These are phyloP conservation scores for Heterodera schachtii DNA, from an alignment of 1,140 invertebrate species.

Conservation along the genomic window DNA sequence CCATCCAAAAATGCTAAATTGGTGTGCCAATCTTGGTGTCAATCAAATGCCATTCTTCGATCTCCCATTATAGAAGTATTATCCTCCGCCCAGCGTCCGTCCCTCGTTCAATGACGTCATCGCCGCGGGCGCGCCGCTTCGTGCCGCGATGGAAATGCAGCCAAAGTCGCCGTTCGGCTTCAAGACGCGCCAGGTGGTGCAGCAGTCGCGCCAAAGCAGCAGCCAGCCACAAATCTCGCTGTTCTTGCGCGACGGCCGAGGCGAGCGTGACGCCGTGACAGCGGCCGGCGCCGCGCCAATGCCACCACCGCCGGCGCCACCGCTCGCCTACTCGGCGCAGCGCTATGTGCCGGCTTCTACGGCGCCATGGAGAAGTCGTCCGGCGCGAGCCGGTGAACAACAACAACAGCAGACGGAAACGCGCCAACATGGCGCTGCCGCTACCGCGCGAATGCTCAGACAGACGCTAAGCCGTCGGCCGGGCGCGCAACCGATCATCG, in stretches of 20 bases:
- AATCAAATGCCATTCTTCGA: background rate
- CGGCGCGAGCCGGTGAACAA: no score
- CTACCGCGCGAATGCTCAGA: background rate
- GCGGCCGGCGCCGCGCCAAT: background rate
- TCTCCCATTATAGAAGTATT: background rate
- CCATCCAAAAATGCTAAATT: background rate
- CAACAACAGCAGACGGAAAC: background rate
- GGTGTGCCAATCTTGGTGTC: background rate
- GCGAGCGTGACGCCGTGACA: background rate
- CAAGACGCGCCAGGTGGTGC: background rate
- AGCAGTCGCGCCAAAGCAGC: background rate
- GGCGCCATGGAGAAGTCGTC: background rate
- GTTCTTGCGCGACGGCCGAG: background rate
- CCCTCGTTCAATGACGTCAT: conserved; percentile 10
- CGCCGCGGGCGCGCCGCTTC: background rate
- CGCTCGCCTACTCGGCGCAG: background rate
- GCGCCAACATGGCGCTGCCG: background rate
- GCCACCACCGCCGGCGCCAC: background rate
- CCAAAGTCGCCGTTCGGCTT: conserved; percentile 5
- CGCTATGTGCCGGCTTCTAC: no score
- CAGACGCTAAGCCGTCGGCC: background rate
- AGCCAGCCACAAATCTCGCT: conserved; percentile 2
- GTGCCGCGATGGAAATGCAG: conserved; percentile 15
- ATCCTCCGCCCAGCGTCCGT: conserved; percentile 14
- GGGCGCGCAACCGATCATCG: background rate